Evolutionary conservation across 2,113 vertebrate species (phyloP).

Genomic region (Megalops atlanticus): DNA sequence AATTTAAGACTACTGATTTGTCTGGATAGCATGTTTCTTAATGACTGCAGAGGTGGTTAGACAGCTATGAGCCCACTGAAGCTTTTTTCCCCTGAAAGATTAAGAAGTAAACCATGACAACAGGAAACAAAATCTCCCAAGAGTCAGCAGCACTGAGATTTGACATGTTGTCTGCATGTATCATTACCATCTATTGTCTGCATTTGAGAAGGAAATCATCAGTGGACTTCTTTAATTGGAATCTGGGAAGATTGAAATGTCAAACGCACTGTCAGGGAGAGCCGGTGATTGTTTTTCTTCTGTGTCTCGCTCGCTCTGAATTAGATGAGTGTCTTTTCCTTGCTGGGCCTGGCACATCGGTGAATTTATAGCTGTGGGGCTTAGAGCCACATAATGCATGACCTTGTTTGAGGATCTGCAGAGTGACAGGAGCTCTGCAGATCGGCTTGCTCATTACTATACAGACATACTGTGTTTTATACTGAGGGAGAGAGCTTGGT

Average conservation of each 20-base stretch:
- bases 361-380: conserved; percentile 26
- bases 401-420: conserved; percentile 50
- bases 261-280: conserved; percentile 39
- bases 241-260: conserved; percentile 24
- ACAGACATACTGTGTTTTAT: conserved; percentile 35
- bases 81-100: too few species aligned
- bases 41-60: too few species aligned
- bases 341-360: not conserved
- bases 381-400: conserved; percentile 40
- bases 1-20: not conserved
- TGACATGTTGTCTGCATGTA: not conserved
- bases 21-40: not conserved
- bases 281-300: conserved; percentile 30
- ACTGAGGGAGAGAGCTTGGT: not conserved
- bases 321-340: conserved; percentile 35
- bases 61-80: too few species aligned
- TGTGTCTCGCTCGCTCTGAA: not conserved
- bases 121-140: not conserved
- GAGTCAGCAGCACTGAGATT: not conserved
- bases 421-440: conserved; percentile 18
- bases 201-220: too few species aligned
- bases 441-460: conserved; percentile 40
- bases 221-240: too few species aligned
- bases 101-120: not conserved
- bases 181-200: not conserved